Percentiles rank a stretch among this genome's conserved stretches.
These are phyloP conservation scores for Epinotia bilunana DNA, from an alignment of 2,888 invertebrate genomes.

Conservation along the genomic window DNA sequence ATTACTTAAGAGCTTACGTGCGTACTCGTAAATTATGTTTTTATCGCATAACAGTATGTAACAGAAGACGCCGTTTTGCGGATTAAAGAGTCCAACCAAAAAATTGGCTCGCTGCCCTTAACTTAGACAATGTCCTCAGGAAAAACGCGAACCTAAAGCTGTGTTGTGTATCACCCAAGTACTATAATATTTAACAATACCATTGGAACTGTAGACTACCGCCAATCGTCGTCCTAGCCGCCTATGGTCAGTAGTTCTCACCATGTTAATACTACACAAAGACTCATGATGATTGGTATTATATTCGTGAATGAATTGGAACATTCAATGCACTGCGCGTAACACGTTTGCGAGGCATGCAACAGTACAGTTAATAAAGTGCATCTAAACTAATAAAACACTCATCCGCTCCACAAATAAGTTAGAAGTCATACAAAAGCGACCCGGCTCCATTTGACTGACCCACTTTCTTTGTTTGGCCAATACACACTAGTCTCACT, in stretches of 20 bases:
- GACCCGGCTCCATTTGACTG: constrained; percentile 41
- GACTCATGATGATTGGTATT: not conserved
- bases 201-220: too few relatives aligned
- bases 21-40: too few relatives aligned
- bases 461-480: constrained; percentile 43
- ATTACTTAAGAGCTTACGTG: too few relatives aligned
- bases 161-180: too few relatives aligned
- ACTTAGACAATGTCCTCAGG: too few relatives aligned
- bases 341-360: constrained; percentile 16
- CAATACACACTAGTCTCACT: constrained; percentile 43
- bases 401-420: constrained; percentile 38
- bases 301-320: not conserved
- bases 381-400: constrained; percentile 39
- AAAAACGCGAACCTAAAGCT: too few relatives aligned
- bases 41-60: too few relatives aligned
- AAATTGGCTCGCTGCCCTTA: too few relatives aligned
- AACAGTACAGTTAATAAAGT: constrained; percentile 33
- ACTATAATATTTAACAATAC: too few relatives aligned
- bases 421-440: constrained; percentile 41
- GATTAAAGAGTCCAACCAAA: too few relatives aligned
- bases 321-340: constrained; percentile 8
- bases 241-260: not conserved
- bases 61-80: too few relatives aligned
- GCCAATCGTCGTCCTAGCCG: not conserved
- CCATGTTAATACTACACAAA: not conserved